phyloP scores from a whole-genome alignment of 2,888 invertebrate species.

The Parapristionchus giblindavisi region DNA sequence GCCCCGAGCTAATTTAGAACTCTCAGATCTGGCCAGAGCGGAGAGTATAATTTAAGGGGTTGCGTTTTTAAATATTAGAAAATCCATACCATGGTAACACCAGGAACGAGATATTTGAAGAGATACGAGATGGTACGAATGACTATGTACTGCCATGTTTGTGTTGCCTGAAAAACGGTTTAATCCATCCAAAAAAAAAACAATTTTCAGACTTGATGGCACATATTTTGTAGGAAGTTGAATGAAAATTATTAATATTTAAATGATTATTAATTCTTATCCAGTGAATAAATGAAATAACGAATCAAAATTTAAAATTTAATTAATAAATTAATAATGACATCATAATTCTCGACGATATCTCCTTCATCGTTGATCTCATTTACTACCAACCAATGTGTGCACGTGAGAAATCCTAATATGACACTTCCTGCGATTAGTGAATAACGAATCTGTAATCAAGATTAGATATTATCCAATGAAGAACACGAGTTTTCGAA shows the following conservation, averaged over 20 bases:
- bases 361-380: slow-evolving; percentile 6
- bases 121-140: slow-evolving; percentile 41
- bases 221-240: background rate
- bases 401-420: slow-evolving; percentile 20
- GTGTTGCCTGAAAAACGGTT: slow-evolving; percentile 47
- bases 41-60: too few species aligned
- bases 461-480: background rate
- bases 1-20: too few species aligned
- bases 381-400: slow-evolving; percentile 29
- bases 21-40: too few species aligned
- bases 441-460: slow-evolving; percentile 20
- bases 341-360: slow-evolving; percentile 17
- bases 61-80: too few species aligned
- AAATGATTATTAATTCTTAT: too few species aligned
- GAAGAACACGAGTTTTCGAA: background rate
- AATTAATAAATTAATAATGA: background rate
- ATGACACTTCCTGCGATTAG: slow-evolving; percentile 10
- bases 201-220: background rate
- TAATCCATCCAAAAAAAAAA: slow-evolving; percentile 56
- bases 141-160: slow-evolving; percentile 40
- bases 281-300: background rate
- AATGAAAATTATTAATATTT: too few species aligned
- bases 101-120: slow-evolving; percentile 45
- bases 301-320: slow-evolving; percentile 15
- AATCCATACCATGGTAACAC: slow-evolving; percentile 21